Evolutionary conservation across 1,140 invertebrate genomes (phyloP).

Genomic region (Trichogramma pretiosum): DNA sequence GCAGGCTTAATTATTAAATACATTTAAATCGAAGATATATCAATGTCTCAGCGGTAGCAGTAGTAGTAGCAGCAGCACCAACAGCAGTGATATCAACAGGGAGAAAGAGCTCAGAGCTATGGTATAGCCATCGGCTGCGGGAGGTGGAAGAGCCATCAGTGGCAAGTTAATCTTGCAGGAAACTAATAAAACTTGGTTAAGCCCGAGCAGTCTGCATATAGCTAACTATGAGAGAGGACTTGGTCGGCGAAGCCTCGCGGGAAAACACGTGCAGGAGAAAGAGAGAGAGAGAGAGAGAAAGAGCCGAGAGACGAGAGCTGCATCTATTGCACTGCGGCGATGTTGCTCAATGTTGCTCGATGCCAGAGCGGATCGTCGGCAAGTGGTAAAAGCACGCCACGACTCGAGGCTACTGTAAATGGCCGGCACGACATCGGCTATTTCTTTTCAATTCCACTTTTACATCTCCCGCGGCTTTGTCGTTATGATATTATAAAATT

Average conservation of each 20-base stretch:
- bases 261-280: neutral
- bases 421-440: neutral
- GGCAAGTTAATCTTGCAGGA: no score
- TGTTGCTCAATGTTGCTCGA: neutral
- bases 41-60: neutral
- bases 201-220: constrained; percentile 2
- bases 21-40: neutral
- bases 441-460: neutral
- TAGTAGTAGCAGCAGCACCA: constrained; percentile 13
- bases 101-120: constrained; percentile 2
- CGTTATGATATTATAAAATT: no score
- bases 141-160: neutral
- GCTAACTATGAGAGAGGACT: neutral
- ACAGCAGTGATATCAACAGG: constrained; percentile 13
- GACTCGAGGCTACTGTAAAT: no score
- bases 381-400: no score
- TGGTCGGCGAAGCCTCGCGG: constrained; percentile 3
- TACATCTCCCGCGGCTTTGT: no score
- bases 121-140: neutral
- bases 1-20: neutral
- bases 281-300: neutral
- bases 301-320: neutral
- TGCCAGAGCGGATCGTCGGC: neutral
- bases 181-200: constrained; percentile 39
- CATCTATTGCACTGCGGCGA: neutral